A percentile compares a stretch with the other conserved stretches of the same genome.
phyloP scores from a whole-genome alignment of 2,113 vertebrate genomes.

The Esox niger region DNA sequence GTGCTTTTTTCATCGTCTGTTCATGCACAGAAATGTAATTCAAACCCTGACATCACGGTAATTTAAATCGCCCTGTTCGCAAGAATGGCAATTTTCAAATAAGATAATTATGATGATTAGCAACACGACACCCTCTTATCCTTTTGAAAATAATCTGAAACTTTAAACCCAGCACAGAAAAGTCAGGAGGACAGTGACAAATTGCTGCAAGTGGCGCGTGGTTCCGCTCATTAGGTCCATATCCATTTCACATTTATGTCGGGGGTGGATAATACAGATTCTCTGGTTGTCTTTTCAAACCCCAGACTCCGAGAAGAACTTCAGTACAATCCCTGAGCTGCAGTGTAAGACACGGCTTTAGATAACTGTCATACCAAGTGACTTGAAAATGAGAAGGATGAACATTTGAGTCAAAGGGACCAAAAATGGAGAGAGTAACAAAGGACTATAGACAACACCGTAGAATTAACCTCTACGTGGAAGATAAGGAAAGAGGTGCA shows the following conservation, averaged over 20 bases:
- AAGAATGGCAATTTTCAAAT: too few species aligned
- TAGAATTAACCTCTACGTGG: too few species aligned
- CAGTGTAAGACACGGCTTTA: constrained; percentile 6
- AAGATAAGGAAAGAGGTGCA: too few species aligned
- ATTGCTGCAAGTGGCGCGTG: background rate
- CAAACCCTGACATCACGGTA: too few species aligned
- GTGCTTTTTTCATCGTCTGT: too few species aligned
- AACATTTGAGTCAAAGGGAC: too few species aligned
- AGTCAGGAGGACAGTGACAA: background rate
- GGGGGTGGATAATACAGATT: background rate
- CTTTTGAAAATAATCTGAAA: constrained; percentile 2
- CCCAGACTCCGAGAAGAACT: constrained; percentile 1
- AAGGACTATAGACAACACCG: too few species aligned
- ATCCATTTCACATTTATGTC: background rate
- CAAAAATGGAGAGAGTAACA: too few species aligned
- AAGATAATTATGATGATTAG: too few species aligned
- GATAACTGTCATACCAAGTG: background rate
- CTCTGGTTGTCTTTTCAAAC: constrained; percentile 2
- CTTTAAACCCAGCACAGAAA: background rate
- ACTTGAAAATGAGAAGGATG: too few species aligned
- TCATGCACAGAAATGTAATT: too few species aligned
- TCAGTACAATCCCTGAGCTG: constrained; percentile 1
- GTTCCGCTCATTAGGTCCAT: background rate
- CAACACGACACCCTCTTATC: background rate
- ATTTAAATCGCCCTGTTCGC: too few species aligned